Evolutionary conservation across 2,113 vertebrate genomes (phyloP).

Genomic region (Muntiacus muntjak): DNA sequence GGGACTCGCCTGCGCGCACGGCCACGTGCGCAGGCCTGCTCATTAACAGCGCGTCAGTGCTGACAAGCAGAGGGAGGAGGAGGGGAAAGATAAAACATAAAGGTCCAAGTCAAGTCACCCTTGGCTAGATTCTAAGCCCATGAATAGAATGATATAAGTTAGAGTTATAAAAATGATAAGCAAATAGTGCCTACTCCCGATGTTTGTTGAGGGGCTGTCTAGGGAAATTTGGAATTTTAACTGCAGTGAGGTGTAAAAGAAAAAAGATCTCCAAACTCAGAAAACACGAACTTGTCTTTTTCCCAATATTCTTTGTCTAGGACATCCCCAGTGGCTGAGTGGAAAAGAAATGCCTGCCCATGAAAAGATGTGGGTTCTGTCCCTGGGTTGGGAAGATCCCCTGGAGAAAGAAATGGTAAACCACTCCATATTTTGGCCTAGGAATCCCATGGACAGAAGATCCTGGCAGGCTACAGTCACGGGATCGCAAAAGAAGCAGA

Average conservation of each 20-base stretch:
- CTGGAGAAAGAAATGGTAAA: background rate
- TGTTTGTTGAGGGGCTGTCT: background rate
- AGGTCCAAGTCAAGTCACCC: background rate
- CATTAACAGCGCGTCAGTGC: background rate
- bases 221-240: background rate
- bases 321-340: background rate
- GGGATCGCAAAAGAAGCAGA: background rate
- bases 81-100: background rate
- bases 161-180: background rate
- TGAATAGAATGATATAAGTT: background rate
- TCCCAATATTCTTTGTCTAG: background rate
- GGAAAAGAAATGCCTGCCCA: background rate
- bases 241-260: background rate
- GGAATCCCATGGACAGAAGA: background rate
- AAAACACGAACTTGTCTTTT: background rate
- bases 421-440: background rate
- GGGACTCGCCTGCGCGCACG: fast-evolving
- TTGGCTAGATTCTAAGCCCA: background rate
- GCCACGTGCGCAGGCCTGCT: fast-evolving
- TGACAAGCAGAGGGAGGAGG: background rate
- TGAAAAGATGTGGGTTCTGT: background rate
- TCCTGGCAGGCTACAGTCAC: background rate
- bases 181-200: background rate
- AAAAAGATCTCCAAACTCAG: background rate
- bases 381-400: background rate